Conservation (phyloP, 2,113 vertebrate species). For the Danionella cerebrum region DNA sequence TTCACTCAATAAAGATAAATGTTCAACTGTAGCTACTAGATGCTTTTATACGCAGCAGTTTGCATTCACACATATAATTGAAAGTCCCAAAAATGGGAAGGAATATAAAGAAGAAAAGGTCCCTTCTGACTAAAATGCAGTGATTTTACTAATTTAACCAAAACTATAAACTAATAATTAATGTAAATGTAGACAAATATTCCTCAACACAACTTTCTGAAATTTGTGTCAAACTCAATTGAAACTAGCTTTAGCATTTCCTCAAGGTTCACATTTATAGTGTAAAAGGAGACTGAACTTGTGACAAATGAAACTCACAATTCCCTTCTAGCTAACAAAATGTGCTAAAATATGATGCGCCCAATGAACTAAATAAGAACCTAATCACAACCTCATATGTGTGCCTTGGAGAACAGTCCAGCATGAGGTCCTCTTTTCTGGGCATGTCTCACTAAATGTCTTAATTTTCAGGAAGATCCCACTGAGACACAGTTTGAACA, state of each 20-base stretch:
- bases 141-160: no score
- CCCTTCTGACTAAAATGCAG: not conserved
- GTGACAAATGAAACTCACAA: no score
- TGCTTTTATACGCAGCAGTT: not conserved
- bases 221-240: no score
- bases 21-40: not conserved
- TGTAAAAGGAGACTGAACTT: no score
- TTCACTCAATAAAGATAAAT: not conserved
- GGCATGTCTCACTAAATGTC: not conserved
- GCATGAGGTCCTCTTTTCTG: not conserved
- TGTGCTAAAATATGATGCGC: not conserved
- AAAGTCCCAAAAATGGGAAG: no score
- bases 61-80: conserved; percentile 1
- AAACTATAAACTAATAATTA: no score
- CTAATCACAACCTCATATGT: not conserved
- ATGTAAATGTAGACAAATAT: no score
- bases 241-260: no score
- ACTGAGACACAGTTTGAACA: conserved; percentile 1
- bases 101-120: not conserved
- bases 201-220: no score
- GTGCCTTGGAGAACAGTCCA: conserved; percentile 19
- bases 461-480: conserved; percentile 12
- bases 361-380: not conserved
- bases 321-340: not conserved
- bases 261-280: no score